These are phyloP conservation scores for Protomyctophum bolini DNA, from an alignment of 2,113 vertebrate species.

Conservation along the genomic window DNA sequence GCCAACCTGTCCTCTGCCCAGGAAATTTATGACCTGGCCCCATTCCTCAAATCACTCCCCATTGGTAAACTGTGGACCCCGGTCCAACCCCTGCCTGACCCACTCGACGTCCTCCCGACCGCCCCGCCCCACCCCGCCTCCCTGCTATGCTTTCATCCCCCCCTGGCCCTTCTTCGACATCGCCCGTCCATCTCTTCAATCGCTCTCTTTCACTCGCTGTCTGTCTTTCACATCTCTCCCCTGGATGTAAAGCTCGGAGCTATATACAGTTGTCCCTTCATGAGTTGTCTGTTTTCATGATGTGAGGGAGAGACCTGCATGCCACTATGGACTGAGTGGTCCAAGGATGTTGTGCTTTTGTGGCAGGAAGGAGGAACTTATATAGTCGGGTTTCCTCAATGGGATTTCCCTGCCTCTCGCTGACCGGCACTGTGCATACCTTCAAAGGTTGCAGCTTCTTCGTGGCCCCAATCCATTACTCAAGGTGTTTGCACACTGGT, in stretches of 20 bases:
- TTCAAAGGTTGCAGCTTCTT: no score
- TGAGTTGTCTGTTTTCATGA: not conserved
- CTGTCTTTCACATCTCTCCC: slow-evolving; percentile 11
- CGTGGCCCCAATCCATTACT: no score
- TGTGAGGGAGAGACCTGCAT: slow-evolving; percentile 19
- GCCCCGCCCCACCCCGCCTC: not conserved
- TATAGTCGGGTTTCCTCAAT: no score
- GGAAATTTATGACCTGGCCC: slow-evolving; percentile 72
- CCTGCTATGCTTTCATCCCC: slow-evolving; percentile 7
- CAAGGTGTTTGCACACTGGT: no score
- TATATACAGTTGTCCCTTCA: slow-evolving; percentile 4
- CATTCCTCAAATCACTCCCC: slow-evolving; percentile 61
- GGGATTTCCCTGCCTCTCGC: no score
- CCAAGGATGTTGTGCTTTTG: no score
- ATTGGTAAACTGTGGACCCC: slow-evolving; percentile 44
- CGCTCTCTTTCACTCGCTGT: slow-evolving; percentile 19
- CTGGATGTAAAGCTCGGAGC: slow-evolving; percentile 24
- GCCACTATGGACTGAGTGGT: no score
- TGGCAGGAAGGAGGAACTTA: no score
- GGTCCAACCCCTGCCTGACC: slow-evolving; percentile 3
- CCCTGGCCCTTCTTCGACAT: not conserved
- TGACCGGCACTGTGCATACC: no score
- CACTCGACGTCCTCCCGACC: slow-evolving; percentile 21
- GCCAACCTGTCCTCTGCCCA: slow-evolving; percentile 71
- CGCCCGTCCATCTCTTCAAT: not conserved